Base-by-base conservation (phyloP, 37 sponge, comb jelly and placozoan genomes). In the Trichoplax adhaerens region DNA sequence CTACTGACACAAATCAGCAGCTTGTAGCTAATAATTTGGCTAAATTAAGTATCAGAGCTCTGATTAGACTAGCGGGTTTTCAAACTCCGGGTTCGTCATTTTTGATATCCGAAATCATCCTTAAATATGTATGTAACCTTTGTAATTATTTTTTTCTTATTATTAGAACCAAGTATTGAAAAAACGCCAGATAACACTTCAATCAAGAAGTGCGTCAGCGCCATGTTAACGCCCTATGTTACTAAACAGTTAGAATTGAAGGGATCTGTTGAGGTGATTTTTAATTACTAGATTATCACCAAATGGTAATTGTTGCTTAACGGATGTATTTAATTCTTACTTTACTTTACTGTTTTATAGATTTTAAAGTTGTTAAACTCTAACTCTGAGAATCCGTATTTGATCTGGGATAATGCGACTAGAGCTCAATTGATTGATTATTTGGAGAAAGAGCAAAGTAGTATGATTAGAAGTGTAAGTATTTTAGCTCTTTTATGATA, bases 361-460 rank as follows among this genome's bases (percentile, higher is more conserved):
- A 58, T 94, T n/a, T 75, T 94, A 70, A 94, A 94, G 79, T n/a
- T 83, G 1, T 74, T 94, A 60, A 90, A 90, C 86, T 83, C 90
- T 68, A 97, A 97, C 81, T 82, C 87, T 0, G 93, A 92, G 83
- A 92, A 83, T 68, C 99, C 99, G 0, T 97, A 97, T 74, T 84
- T 97, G 3, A 77, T 97, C n/a, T 97, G 99, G 99, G 99, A 97
- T 75, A 93, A 89, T 75, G 58, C 95, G 67, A 97, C 99, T 0
- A 51, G 99, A 10, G 87, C 88, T 48, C 93, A 97, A 68, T 88
- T 97, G 4, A 84, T 57, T 58, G 77, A 93, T 55, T 97, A 89
- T 79, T 80, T 97, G 54, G 90, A 88, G 72, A 76, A 83, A 55
- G 90, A 97, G 62, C 49, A 57, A 50, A 46, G 10, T 10, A 6